Evolutionary conservation across 1,140 invertebrate species (phyloP), one percentile per base, ranked within the genome.

Genomic region (Drosophila oshimai): DNA sequence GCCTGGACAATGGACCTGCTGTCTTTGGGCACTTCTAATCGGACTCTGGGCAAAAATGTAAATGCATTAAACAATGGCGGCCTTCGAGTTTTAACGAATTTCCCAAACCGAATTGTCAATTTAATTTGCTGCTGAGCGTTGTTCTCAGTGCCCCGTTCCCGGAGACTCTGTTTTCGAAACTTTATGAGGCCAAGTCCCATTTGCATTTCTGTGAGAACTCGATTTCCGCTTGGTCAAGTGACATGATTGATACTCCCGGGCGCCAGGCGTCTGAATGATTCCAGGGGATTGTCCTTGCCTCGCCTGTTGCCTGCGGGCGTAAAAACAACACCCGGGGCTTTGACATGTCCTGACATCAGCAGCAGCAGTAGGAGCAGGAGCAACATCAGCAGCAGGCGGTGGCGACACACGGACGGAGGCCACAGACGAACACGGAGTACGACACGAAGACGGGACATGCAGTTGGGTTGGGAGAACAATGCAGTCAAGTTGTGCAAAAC

Each of bases 171-270:
- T 26, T 49, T 31, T 17, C 22, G 31, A 34, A 57, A 46, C 57
- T 41, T 70, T 78, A 41, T 46, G 74, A 73, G 54, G 10, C 37
- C 39, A 58, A 71, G 33, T 36, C 37, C 53, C 18, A 60, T 60
- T 55, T 70, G 73, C 47, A 65, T 65, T 65, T 65, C 58, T 39
- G 31, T 65, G 47, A 55, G 67, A 74, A 86, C 67, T 75, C 76
- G 72, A 86, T 87, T 86, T 86, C 80, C 81, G 80, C 83, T 81
- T 68, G 80, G 76, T 74, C 81, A 81, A 86, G 72, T 86, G 72
- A 73, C 80, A 86, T 86, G 80, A 86, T 86, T 86, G 80, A 86
- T 86, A 80, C 53, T 41, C 49, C 24, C 42, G 45, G 42, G 33
- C 41, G 42, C 42, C 61, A 10, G 42, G 18, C 31, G 31, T 64